phyloP scores from a whole-genome alignment of 2,888 invertebrate species.

The Physocephala rufipes region DNA sequence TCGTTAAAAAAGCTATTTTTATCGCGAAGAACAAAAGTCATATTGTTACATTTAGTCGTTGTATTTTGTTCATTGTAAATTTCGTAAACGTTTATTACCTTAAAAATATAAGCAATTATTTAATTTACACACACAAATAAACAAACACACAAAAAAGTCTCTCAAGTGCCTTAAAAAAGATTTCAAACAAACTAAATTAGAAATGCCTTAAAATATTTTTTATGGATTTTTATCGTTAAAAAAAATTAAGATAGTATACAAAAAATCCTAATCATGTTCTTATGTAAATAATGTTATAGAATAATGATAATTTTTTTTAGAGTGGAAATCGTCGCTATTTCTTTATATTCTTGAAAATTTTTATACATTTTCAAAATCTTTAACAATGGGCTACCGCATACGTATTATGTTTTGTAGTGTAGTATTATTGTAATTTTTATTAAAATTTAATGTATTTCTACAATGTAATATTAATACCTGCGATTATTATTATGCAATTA shows the following conservation, averaged over 20 bases:
- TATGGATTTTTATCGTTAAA: slow-evolving; percentile 15
- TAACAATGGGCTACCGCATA: slow-evolving; percentile 41
- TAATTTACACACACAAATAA: slow-evolving; percentile 27
- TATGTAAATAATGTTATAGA: slow-evolving; percentile 14
- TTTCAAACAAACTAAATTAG: slow-evolving; percentile 29
- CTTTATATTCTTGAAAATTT: slow-evolving; percentile 33
- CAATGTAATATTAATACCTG: background rate
- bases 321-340: background rate
- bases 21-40: slow-evolving; percentile 21
- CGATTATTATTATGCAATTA: background rate
- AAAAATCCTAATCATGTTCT: slow-evolving; percentile 15
- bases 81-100: slow-evolving; percentile 11
- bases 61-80: slow-evolving; percentile 17
- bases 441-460: slow-evolving; percentile 17
- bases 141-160: background rate
- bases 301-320: slow-evolving; percentile 16
- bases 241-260: background rate
- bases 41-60: slow-evolving; percentile 26
- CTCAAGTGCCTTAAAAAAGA: slow-evolving; percentile 30
- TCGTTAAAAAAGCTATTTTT: background rate
- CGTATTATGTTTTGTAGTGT: slow-evolving; percentile 29
- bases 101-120: slow-evolving; percentile 23
- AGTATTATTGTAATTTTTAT: slow-evolving; percentile 27
- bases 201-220: slow-evolving; percentile 4
- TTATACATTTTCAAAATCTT: slow-evolving; percentile 19